Percentiles rank a stretch among this genome's conserved stretches.
phyloP scores from a whole-genome alignment of 2,113 vertebrate genomes.

The Vulpes vulpes region DNA sequence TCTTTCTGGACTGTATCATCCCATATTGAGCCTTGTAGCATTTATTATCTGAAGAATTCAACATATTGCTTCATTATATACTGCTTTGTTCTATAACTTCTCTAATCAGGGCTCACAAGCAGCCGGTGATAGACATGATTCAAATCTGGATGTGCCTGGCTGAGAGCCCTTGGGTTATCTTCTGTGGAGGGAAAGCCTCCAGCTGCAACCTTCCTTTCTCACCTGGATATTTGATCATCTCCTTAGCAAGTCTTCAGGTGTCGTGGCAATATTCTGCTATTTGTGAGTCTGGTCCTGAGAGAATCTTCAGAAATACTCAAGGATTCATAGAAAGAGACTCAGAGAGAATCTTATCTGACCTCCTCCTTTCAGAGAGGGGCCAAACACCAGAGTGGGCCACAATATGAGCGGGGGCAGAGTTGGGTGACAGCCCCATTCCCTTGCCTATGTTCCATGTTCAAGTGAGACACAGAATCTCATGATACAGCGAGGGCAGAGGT shows the following conservation, averaged over 20 bases:
- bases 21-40: neutral
- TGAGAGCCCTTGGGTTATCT: neutral
- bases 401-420: neutral
- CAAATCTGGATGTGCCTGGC: neutral
- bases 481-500: too few species aligned
- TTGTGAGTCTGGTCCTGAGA: neutral
- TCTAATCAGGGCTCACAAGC: neutral
- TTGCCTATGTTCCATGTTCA: neutral
- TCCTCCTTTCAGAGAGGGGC: neutral
- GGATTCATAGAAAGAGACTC: neutral
- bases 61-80: neutral
- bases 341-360: neutral
- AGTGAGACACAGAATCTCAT: neutral
- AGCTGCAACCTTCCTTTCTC: neutral
- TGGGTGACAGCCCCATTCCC: rapidly evolving
- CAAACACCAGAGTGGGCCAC: neutral
- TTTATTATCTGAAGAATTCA: neutral
- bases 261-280: neutral
- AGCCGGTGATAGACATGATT: neutral
- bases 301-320: neutral
- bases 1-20: neutral
- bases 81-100: neutral
- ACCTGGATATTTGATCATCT: too few species aligned
- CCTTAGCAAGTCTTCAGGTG: neutral
- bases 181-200: neutral